A percentile compares a stretch with the other conserved stretches of the same genome.
phyloP scores from a whole-genome alignment of 2,113 vertebrate species.

The Hemicordylus capensis region DNA sequence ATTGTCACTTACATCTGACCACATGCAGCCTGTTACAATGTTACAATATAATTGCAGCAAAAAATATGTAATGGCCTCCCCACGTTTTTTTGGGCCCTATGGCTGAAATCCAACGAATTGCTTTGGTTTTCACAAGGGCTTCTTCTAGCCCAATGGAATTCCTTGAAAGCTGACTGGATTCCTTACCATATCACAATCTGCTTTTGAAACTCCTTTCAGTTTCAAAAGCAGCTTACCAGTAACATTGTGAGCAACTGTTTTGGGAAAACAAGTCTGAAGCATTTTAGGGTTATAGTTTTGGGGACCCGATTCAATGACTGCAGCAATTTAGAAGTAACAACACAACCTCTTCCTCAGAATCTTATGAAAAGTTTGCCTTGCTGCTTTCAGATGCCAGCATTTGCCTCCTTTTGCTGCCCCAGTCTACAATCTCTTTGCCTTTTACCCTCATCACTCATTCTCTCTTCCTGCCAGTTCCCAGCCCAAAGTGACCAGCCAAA shows the following conservation, averaged over 20 bases:
- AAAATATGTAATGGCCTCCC: neutral
- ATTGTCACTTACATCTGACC: neutral
- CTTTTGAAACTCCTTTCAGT: neutral
- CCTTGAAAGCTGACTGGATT: neutral
- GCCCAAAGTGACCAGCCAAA: neutral
- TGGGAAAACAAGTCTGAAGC: neutral
- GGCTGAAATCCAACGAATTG: neutral
- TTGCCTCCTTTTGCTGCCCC: neutral
- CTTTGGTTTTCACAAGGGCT: neutral
- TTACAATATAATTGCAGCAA: too few relatives aligned
- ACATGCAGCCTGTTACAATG: neutral
- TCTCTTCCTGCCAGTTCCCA: neutral
- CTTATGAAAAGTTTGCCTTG: neutral
- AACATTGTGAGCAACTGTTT: neutral
- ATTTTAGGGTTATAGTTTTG: neutral
- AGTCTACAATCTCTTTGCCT: neutral
- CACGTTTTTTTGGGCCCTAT: slow-evolving; percentile 15
- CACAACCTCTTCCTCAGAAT: neutral
- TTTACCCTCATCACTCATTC: too few relatives aligned
- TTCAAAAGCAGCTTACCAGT: neutral
- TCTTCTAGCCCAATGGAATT: neutral
- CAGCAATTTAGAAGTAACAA: neutral
- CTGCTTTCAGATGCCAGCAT: neutral
- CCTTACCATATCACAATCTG: neutral
- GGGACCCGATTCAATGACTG: neutral